A percentile compares a stretch with the other conserved stretches of the same genome.
Evolutionary conservation across 2,888 invertebrate species (phyloP).

Genomic region (Oscheius sp.): DNA sequence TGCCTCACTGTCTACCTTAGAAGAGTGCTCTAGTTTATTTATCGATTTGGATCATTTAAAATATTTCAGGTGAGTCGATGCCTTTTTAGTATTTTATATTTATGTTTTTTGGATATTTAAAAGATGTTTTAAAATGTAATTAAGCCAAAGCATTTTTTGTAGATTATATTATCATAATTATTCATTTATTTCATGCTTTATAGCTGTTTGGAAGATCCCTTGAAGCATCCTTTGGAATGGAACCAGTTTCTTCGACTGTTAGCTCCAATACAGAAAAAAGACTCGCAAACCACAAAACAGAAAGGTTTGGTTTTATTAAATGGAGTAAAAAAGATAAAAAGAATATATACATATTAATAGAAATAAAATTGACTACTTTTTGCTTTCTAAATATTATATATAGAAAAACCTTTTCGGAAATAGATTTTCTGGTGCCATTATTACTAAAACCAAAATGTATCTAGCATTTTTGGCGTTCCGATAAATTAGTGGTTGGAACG

Average conservation of each 20-base stretch:
- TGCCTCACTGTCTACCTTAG: background rate
- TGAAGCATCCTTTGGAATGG: constrained; percentile 13
- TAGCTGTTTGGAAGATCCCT: constrained; percentile 25
- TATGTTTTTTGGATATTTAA: too few species aligned
- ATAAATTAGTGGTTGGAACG: background rate
- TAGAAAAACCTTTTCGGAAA: too few species aligned
- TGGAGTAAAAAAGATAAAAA: background rate
- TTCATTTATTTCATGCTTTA: background rate
- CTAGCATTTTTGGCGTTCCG: background rate
- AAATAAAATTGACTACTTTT: background rate
- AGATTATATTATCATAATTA: too few species aligned
- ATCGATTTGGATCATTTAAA: constrained; percentile 7
- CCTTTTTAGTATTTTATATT: background rate
- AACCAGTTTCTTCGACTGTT: background rate
- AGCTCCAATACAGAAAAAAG: background rate
- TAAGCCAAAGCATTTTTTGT: too few species aligned
- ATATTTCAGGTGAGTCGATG: constrained; percentile 17
- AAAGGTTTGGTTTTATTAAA: background rate
- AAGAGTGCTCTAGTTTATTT: background rate
- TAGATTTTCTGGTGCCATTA: background rate
- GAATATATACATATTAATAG: background rate
- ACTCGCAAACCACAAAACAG: constrained; percentile 3
- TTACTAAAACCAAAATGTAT: background rate
- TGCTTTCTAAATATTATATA: background rate
- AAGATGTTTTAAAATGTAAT: too few species aligned